Evolutionary conservation across 1,140 invertebrate genomes (phyloP).

Genomic region (Hylaeus anthracinus): DNA sequence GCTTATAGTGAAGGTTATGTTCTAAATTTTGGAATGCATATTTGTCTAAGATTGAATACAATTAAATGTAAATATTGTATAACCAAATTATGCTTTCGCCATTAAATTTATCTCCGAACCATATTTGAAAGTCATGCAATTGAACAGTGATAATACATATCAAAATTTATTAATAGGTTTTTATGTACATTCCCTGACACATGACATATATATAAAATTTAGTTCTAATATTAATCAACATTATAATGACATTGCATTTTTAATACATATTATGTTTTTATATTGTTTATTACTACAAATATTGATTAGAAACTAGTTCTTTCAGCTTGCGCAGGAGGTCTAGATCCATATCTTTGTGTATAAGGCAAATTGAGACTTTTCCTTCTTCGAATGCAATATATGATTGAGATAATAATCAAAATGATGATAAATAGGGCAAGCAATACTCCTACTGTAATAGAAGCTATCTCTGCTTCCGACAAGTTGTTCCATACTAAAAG

Average conservation of each 20-base stretch:
- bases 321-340: slow-evolving; percentile 72
- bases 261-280: background rate
- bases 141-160: background rate
- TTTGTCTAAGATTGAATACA: background rate
- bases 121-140: background rate
- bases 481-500: slow-evolving; percentile 76
- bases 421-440: slow-evolving; percentile 75
- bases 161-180: background rate
- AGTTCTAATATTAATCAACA: background rate
- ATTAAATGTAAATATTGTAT: too few species aligned
- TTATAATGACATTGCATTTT: background rate
- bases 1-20: too few species aligned
- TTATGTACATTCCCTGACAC: slow-evolving; percentile 27
- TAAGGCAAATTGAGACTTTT: slow-evolving; percentile 76
- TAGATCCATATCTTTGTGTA: slow-evolving; percentile 75
- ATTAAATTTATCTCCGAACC: too few species aligned
- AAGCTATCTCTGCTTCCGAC: slow-evolving; percentile 76
- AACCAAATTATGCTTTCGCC: too few species aligned
- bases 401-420: slow-evolving; percentile 70
- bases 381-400: slow-evolving; percentile 71
- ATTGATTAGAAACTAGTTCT: slow-evolving; percentile 68
- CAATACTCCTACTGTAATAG: slow-evolving; percentile 77
- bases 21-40: background rate
- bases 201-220: background rate
- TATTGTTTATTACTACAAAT: background rate